Evolutionary conservation across 1,140 invertebrate genomes (phyloP).

Genomic region (Zophobas morio): DNA sequence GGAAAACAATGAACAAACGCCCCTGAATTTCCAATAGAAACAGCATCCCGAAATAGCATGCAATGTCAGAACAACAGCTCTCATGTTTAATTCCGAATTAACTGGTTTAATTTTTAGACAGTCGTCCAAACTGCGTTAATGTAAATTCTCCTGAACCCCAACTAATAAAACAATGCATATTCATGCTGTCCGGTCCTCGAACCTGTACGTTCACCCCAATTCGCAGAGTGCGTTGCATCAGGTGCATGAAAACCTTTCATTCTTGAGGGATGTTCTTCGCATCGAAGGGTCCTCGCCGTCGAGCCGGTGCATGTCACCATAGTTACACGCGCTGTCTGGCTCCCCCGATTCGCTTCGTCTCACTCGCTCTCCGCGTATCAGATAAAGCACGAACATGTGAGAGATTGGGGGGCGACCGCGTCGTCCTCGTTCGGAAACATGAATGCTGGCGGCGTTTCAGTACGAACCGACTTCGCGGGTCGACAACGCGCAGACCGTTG

Average conservation of each 20-base stretch:
- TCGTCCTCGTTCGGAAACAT: slow-evolving; percentile 40
- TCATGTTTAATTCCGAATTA: too few relatives aligned
- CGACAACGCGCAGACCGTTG: background rate
- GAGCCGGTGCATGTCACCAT: slow-evolving; percentile 49
- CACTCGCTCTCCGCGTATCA: background rate
- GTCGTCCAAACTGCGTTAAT: too few relatives aligned
- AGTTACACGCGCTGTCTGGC: slow-evolving; percentile 45
- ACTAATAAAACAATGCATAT: too few relatives aligned
- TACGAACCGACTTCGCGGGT: slow-evolving; percentile 3
- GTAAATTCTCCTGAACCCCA: too few relatives aligned
- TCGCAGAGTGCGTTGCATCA: background rate
- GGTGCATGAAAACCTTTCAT: slow-evolving; percentile 1
- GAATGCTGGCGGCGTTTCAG: slow-evolving; percentile 31
- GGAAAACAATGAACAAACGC: too few relatives aligned
- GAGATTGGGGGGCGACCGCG: slow-evolving; percentile 15
- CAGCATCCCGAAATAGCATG: too few relatives aligned
- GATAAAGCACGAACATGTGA: background rate
- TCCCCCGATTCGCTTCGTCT: background rate
- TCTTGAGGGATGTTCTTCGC: slow-evolving; percentile 3
- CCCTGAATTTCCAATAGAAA: too few relatives aligned
- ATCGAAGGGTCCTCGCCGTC: slow-evolving; percentile 8
- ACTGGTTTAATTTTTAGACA: too few relatives aligned
- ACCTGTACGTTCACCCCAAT: too few relatives aligned
- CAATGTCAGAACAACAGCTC: too few relatives aligned
- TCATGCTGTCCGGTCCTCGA: too few relatives aligned